These are phyloP conservation scores for Tubiluchus corallicola DNA, from an alignment of 2,888 invertebrate species.

Conservation along the genomic window DNA sequence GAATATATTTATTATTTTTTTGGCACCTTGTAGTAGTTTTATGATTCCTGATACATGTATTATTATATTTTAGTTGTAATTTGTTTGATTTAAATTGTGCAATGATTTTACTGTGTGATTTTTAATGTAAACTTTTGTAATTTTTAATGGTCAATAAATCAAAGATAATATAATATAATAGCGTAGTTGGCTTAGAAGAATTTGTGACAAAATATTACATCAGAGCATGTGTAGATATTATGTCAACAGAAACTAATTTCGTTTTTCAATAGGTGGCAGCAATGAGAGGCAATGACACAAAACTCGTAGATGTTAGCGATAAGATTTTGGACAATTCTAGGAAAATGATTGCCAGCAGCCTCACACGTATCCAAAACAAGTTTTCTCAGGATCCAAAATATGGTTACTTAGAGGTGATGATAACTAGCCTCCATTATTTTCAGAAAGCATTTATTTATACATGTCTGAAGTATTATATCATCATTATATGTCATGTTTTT, in stretches of 20 bases:
- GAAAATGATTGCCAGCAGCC: constrained; percentile 44
- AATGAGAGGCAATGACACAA: constrained; percentile 59
- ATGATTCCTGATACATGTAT: too few relatives aligned
- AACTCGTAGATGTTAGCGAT: constrained; percentile 53
- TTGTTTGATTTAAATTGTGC: too few relatives aligned
- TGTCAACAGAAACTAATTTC: constrained; percentile 2
- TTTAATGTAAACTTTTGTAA: too few relatives aligned
- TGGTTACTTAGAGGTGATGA: neutral
- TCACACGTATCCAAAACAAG: constrained; percentile 44
- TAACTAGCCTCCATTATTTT: too few relatives aligned
- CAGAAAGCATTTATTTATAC: too few relatives aligned
- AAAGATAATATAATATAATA: constrained; percentile 5
- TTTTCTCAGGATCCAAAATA: constrained; percentile 29
- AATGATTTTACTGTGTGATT: too few relatives aligned
- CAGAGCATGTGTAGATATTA: constrained; percentile 1
- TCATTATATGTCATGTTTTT: too few relatives aligned
- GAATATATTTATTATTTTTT: too few relatives aligned
- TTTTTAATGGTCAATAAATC: too few relatives aligned
- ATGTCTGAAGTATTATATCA: too few relatives aligned
- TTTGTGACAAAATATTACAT: constrained; percentile 4
- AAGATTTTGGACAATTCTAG: constrained; percentile 52
- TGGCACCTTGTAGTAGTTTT: too few relatives aligned
- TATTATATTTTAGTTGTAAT: too few relatives aligned
- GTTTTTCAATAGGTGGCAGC: constrained; percentile 49
- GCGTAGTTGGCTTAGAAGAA: neutral